Percentiles rank a stretch among this genome's conserved stretches.
Conservation (phyloP, 2,888 invertebrate species). For the Zeuzera pyrina region DNA sequence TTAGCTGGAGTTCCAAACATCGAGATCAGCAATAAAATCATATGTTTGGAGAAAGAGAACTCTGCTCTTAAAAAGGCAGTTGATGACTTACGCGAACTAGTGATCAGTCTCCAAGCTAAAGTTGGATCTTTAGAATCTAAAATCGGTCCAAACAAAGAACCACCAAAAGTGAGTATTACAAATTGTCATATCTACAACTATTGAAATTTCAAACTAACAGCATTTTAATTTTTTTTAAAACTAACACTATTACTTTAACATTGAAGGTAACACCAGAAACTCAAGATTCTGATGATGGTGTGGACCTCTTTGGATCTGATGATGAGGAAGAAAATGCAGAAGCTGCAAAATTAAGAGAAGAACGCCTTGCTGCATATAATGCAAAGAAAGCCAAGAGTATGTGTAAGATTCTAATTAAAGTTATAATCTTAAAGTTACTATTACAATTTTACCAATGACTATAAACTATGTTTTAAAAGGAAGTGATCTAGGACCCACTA, state of each 20-base stretch:
- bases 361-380: conserved; percentile 89
- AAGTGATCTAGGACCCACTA: no score
- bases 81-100: conserved; percentile 54
- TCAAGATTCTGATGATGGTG: conserved; percentile 80
- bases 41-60: conserved; percentile 74
- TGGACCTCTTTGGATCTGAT: conserved; percentile 87
- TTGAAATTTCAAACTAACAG: no score
- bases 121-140: conserved; percentile 51
- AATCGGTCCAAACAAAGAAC: conserved; percentile 15
- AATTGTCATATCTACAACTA: no score
- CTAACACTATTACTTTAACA: no score
- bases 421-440: background rate
- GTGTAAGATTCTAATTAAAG: no score
- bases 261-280: conserved; percentile 31
- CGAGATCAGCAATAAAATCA: conserved; percentile 70
- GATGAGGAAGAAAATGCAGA: conserved; percentile 85
- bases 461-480: conserved; percentile 4
- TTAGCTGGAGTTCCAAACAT: conserved; percentile 69
- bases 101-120: conserved; percentile 60
- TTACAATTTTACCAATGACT: background rate
- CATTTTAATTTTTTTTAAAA: no score
- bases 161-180: background rate
- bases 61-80: conserved; percentile 61
- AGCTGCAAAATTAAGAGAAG: conserved; percentile 82
- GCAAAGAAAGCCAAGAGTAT: conserved; percentile 93